These are phyloP conservation scores for Xyliphius kryptos DNA, from an alignment of 2,113 vertebrate species.

Conservation along the genomic window DNA sequence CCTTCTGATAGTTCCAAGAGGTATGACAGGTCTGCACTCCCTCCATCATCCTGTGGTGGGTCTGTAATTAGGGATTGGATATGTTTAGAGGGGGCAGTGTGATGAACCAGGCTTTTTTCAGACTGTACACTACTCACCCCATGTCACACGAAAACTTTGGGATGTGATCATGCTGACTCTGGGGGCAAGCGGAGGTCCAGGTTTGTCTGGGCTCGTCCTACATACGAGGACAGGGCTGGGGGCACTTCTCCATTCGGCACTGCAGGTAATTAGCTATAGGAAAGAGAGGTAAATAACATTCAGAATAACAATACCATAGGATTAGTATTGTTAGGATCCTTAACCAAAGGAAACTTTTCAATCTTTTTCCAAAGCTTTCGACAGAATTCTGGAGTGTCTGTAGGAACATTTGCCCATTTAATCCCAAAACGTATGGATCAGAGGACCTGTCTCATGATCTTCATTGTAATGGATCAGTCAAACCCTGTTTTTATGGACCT, in stretches of 20 bases:
- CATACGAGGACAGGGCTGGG: slow-evolving; percentile 92
- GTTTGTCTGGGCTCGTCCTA: slow-evolving; percentile 90
- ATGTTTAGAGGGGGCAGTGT: neutral
- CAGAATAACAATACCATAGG: no score
- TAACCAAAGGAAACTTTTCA: no score
- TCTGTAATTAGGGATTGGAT: slow-evolving; percentile 58
- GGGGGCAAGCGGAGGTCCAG: slow-evolving; percentile 82
- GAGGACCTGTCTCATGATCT: no score
- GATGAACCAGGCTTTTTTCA: neutral
- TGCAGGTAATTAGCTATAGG: slow-evolving; percentile 83
- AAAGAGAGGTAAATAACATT: no score
- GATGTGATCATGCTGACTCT: slow-evolving; percentile 69
- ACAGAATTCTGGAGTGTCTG: no score
- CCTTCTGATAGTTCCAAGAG: slow-evolving; percentile 88
- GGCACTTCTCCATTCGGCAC: slow-evolving; percentile 86
- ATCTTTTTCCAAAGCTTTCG: no score
- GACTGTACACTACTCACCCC: slow-evolving; percentile 67
- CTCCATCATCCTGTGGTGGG: slow-evolving; percentile 88
- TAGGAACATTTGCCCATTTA: no score
- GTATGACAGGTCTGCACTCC: slow-evolving; percentile 87
- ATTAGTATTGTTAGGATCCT: no score
- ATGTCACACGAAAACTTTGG: slow-evolving; percentile 82
- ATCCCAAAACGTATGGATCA: no score
- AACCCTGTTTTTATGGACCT: no score
- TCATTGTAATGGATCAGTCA: no score